Percentiles rank a stretch among this genome's conserved stretches.
These are phyloP conservation scores for Archegozetes longisetosus DNA, from an alignment of 1,140 invertebrate species.

Conservation along the genomic window DNA sequence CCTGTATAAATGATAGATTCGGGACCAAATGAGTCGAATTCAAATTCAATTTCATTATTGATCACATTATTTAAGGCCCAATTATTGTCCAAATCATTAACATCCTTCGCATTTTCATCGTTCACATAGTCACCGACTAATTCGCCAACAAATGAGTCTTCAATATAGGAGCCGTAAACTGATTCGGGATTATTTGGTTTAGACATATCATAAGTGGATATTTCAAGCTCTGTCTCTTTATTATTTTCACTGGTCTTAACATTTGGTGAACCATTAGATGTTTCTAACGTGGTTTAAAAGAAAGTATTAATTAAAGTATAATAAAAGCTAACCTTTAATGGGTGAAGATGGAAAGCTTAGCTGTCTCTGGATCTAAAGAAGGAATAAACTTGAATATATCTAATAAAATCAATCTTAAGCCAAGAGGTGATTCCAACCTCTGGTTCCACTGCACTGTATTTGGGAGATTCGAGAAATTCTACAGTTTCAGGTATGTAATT, in stretches of 20 bases:
- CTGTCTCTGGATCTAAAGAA: neutral
- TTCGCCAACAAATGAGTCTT: constrained; percentile 20
- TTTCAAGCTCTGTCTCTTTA: neutral
- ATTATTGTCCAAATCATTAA: constrained; percentile 5
- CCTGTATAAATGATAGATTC: constrained; percentile 18
- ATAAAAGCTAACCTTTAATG: neutral
- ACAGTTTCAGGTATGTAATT: constrained; percentile 20
- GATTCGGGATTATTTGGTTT: constrained; percentile 5
- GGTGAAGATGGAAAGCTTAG: neutral
- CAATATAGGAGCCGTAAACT: constrained; percentile 19
- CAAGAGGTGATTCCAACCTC: neutral
- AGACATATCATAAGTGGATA: neutral
- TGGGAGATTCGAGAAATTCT: constrained; percentile 22
- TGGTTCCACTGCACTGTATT: constrained; percentile 8
- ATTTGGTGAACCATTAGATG: neutral
- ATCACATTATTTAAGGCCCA: constrained; percentile 2
- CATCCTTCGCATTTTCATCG: constrained; percentile 5
- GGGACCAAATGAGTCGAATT: constrained; percentile 20
- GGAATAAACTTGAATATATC: neutral
- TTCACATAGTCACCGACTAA: constrained; percentile 15
- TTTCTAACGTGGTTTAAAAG: neutral
- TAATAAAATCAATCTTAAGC: neutral
- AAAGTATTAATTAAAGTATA: neutral
- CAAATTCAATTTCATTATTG: constrained; percentile 15
- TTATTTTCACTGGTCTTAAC: neutral